Conservation (phyloP, 2,113 vertebrate genomes). For the Tetrax tetrax region DNA sequence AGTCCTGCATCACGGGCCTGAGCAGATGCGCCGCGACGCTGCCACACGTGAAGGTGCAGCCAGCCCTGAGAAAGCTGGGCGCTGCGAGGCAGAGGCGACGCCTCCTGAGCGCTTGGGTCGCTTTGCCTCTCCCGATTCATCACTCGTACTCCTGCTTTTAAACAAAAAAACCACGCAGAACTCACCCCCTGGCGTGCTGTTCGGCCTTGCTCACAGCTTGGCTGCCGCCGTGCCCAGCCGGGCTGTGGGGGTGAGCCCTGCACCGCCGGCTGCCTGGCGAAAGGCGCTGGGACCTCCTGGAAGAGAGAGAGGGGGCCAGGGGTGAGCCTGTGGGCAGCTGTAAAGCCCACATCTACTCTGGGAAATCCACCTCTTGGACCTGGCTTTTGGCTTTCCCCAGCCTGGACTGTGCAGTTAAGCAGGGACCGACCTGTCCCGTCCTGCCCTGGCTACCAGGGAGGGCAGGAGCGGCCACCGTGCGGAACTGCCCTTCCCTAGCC, state of each 20-base stretch:
- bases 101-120: rapidly evolving
- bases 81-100: neutral
- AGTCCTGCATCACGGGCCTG: rapidly evolving
- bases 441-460: neutral
- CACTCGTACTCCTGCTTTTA: neutral
- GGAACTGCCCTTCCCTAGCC: rapidly evolving
- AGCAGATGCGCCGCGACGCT: neutral
- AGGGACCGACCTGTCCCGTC: too few species aligned
- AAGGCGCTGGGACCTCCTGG: neutral
- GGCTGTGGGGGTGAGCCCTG: neutral
- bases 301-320: neutral
- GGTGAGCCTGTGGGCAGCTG: rapidly evolving
- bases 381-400: too few species aligned
- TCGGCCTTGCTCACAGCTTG: neutral
- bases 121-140: neutral
- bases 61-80: rapidly evolving
- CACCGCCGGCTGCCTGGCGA: rapidly evolving
- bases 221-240: rapidly evolving
- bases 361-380: neutral
- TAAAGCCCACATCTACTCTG: neutral
- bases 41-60: rapidly evolving
- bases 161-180: neutral
- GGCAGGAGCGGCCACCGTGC: neutral
- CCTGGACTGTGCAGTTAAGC: neutral
- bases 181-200: neutral